phyloP scores from a whole-genome alignment of 2,888 invertebrate species.

The Ichneumoninae sp. region DNA sequence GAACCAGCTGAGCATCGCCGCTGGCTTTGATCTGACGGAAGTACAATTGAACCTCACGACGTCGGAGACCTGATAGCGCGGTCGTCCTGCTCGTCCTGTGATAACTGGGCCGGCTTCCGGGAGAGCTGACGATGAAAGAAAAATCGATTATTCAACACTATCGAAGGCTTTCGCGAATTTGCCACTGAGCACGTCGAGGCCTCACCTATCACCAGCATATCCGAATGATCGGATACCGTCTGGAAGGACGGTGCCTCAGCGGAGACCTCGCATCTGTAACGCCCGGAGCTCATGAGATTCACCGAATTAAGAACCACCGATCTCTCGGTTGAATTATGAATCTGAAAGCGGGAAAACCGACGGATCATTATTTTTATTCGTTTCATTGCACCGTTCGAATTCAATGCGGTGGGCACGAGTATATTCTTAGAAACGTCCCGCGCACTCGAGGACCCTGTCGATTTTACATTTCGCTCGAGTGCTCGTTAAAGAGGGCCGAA shows the following conservation, averaged over 20 bases:
- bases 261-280: conserved; percentile 92
- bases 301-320: conserved; percentile 89
- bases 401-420: conserved; percentile 14
- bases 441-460: background rate
- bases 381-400: conserved; percentile 8
- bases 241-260: conserved; percentile 92
- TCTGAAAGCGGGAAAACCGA: conserved; percentile 83
- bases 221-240: conserved; percentile 90
- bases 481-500: conserved; percentile 61
- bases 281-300: conserved; percentile 89
- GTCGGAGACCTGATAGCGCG: conserved; percentile 93
- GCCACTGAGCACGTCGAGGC: background rate
- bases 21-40: conserved; percentile 92
- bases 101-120: conserved; percentile 94
- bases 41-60: conserved; percentile 94
- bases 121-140: conserved; percentile 87
- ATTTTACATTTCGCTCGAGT: conserved; percentile 5
- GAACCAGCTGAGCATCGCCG: conserved; percentile 93
- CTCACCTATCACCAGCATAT: conserved; percentile 90
- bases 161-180: background rate
- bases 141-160: conserved; percentile 36
- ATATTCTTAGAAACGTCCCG: background rate
- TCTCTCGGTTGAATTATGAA: conserved; percentile 89
- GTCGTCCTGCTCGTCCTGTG: conserved; percentile 88
- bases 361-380: conserved; percentile 67